phyloP scores from a whole-genome alignment of 2,888 invertebrate species.

The Cephus rjabovi region DNA sequence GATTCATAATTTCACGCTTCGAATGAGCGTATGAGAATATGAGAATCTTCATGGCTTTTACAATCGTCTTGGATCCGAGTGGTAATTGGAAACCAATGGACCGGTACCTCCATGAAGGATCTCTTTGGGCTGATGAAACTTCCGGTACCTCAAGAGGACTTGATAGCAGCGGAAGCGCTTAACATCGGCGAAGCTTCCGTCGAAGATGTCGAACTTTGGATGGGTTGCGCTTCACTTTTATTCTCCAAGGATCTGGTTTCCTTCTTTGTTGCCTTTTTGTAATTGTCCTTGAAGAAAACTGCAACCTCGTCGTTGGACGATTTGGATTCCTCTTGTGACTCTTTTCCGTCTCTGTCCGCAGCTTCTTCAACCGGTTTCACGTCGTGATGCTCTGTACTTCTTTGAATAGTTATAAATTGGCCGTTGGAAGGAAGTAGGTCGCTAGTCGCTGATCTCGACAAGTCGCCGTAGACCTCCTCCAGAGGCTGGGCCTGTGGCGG shows the following conservation, averaged over 20 bases:
- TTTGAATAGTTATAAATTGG: conserved; percentile 13
- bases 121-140: neutral
- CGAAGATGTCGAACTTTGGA: neutral
- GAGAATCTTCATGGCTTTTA: neutral
- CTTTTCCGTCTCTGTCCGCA: conserved; percentile 20
- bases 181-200: neutral
- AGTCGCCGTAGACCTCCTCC: conserved; percentile 43
- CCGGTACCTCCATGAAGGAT: neutral
- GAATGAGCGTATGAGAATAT: neutral
- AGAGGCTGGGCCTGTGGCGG: conserved; percentile 42
- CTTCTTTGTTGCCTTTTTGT: conserved; percentile 41
- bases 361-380: conserved; percentile 7
- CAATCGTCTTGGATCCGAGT: neutral
- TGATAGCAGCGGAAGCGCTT: neutral
- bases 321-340: conserved; percentile 19
- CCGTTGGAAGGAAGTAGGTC: conserved; percentile 14
- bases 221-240: conserved; percentile 24
- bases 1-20: neutral
- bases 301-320: conserved; percentile 46
- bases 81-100: neutral
- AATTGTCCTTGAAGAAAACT: conserved; percentile 52
- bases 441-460: conserved; percentile 28
- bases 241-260: conserved; percentile 41
- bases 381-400: neutral
- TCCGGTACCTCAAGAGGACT: neutral